Conservation (phyloP, 1,140 invertebrate species). For the Triops cancriformis region DNA sequence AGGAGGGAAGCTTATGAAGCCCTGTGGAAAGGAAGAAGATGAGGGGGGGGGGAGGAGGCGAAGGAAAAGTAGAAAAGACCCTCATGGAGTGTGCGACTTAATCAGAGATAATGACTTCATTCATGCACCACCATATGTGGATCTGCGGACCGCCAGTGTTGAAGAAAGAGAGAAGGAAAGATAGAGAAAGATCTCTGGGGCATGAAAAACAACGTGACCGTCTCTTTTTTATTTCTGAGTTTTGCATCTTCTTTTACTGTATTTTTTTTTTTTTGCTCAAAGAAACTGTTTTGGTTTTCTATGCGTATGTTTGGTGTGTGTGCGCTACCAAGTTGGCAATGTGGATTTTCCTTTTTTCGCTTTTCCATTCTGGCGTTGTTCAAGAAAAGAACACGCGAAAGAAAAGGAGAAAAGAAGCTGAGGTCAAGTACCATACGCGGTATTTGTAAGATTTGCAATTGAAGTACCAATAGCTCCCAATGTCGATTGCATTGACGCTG, state of each 20-base stretch:
- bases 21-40: neutral
- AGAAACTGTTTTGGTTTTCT: neutral
- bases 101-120: constrained; percentile 14
- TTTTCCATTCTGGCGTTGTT: neutral
- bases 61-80: neutral
- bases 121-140: constrained; percentile 12
- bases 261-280: neutral
- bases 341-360: neutral
- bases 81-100: constrained; percentile 8
- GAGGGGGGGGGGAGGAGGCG: neutral
- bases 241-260: neutral
- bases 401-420: neutral
- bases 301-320: neutral
- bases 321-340: neutral
- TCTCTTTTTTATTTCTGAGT: neutral
- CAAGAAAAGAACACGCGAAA: no score
- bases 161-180: neutral
- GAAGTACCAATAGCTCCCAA: neutral
- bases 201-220: neutral
- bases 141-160: neutral
- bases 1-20: no score
- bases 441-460: neutral
- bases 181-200: neutral
- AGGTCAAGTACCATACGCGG: neutral
- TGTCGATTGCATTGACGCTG: neutral